Conservation (phyloP, 2,888 invertebrate species). For the Nephrocerus scutellatus region DNA sequence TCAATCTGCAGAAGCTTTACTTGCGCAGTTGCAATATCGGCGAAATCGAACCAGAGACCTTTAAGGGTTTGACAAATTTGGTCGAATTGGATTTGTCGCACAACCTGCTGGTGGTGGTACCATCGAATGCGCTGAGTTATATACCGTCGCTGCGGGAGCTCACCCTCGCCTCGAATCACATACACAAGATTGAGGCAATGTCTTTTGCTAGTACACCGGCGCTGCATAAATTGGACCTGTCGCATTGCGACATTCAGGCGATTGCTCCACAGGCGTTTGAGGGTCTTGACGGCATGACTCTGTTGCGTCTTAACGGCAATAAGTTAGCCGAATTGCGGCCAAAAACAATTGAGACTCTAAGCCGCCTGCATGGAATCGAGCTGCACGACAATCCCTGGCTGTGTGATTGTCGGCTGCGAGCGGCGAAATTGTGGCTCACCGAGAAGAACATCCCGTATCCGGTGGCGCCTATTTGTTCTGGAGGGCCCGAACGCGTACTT, state of each 20-base stretch:
- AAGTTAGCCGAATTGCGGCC: constrained; percentile 65
- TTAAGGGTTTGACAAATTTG: constrained; percentile 79
- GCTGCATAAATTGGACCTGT: constrained; percentile 75
- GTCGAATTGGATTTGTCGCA: constrained; percentile 83
- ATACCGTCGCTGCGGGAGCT: constrained; percentile 77
- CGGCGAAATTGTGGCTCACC: constrained; percentile 74
- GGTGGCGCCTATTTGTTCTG: constrained; percentile 71
- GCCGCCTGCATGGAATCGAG: constrained; percentile 70
- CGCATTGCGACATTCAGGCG: constrained; percentile 71
- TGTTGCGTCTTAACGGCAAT: constrained; percentile 75
- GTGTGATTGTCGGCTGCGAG: constrained; percentile 77
- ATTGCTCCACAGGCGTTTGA: constrained; percentile 72
- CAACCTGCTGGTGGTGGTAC: constrained; percentile 74
- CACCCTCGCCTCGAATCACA: constrained; percentile 72
- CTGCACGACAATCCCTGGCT: constrained; percentile 84
- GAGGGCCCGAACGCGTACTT: constrained; percentile 62
- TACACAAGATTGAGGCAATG: constrained; percentile 67
- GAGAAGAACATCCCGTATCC: constrained; percentile 68
- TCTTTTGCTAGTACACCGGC: constrained; percentile 69
- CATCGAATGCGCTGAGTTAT: constrained; percentile 70
- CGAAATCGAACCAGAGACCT: constrained; percentile 77
- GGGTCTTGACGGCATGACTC: constrained; percentile 67
- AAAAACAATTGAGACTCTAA: constrained; percentile 65
- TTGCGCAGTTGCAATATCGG: constrained; percentile 76
- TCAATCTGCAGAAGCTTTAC: constrained; percentile 81